phyloP scores from a whole-genome alignment of 2,888 invertebrate genomes.

The Thymelicus sylvestris region DNA sequence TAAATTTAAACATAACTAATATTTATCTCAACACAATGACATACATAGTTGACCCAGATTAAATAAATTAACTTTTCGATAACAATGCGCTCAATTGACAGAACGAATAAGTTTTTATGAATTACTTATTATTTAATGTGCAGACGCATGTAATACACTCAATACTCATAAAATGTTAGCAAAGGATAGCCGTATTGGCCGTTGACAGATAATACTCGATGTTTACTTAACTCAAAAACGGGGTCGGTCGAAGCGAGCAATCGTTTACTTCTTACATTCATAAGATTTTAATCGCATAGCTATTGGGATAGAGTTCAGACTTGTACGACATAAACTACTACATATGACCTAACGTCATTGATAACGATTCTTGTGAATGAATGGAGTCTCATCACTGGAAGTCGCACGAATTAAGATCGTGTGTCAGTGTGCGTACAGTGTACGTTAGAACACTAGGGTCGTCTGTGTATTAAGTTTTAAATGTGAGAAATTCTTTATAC shows the following conservation, averaged over 20 bases:
- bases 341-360: conserved; percentile 66
- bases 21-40: conserved; percentile 33
- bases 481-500: conserved; percentile 41
- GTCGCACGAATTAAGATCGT: conserved; percentile 68
- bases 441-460: conserved; percentile 56
- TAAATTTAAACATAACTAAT: background rate
- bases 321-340: conserved; percentile 55
- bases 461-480: conserved; percentile 44
- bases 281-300: conserved; percentile 56
- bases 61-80: conserved; percentile 53
- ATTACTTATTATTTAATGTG: conserved; percentile 72
- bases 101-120: conserved; percentile 65
- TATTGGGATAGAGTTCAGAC: conserved; percentile 65
- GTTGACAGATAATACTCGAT: conserved; percentile 83
- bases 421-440: conserved; percentile 60
- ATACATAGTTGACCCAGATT: conserved; percentile 55
- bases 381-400: conserved; percentile 80
- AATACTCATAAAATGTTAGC: conserved; percentile 56
- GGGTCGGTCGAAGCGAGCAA: conserved; percentile 67
- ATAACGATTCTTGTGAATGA: conserved; percentile 76
- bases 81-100: conserved; percentile 44
- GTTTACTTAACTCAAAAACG: conserved; percentile 83
- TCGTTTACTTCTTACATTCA: conserved; percentile 51
- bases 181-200: conserved; percentile 70
- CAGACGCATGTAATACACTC: conserved; percentile 57